Conservation (phyloP, 2,888 invertebrate species). For the Pristionchus arcanus region DNA sequence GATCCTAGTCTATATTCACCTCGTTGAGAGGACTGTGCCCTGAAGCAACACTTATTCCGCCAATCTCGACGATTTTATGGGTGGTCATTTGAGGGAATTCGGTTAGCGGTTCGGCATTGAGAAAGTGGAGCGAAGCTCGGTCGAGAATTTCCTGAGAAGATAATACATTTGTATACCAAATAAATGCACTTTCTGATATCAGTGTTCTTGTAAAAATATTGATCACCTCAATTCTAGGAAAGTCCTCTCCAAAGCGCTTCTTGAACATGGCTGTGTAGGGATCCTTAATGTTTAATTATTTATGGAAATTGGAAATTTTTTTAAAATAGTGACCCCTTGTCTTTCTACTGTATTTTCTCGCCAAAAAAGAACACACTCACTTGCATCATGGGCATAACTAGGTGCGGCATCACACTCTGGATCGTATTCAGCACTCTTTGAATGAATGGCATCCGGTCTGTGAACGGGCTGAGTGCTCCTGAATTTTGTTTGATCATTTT, state of each 20-base stretch:
- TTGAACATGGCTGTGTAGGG: background rate
- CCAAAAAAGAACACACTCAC: too few species aligned
- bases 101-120: constrained; percentile 49
- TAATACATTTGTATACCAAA: background rate
- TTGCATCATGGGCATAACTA: background rate
- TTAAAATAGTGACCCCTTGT: too few species aligned
- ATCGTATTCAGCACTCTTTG: constrained; percentile 5
- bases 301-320: too few species aligned
- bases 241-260: background rate
- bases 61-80: constrained; percentile 49
- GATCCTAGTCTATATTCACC: background rate
- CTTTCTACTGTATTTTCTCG: background rate
- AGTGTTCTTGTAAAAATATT: too few species aligned
- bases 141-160: background rate
- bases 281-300: background rate
- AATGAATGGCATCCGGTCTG: constrained; percentile 34
- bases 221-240: background rate
- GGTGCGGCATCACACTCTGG: background rate
- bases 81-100: constrained; percentile 34
- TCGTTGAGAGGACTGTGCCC: constrained; percentile 31
- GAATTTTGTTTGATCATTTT: background rate
- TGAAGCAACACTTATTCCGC: constrained; percentile 39
- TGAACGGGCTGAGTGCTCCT: background rate
- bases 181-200: background rate
- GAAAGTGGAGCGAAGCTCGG: constrained; percentile 1